Percentiles rank a stretch among this genome's conserved stretches.
These are phyloP conservation scores for Mobula birostris DNA, from an alignment of 2,113 vertebrate species.

Conservation along the genomic window DNA sequence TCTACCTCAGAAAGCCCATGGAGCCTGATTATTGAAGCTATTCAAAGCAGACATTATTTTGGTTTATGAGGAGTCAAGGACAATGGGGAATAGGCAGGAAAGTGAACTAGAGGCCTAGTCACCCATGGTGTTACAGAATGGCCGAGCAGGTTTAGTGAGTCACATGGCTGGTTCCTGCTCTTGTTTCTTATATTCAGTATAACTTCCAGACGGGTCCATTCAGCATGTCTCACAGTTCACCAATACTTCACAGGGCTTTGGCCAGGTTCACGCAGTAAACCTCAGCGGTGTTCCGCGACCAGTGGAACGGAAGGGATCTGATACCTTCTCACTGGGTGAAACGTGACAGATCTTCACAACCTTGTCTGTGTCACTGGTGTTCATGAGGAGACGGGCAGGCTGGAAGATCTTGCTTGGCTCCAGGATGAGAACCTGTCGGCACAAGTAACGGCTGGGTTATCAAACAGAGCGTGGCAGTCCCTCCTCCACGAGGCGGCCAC, in stretches of 20 bases:
- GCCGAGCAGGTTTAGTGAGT: no score
- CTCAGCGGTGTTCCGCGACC: background rate
- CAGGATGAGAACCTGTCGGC: slow-evolving; percentile 69
- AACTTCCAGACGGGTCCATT: background rate
- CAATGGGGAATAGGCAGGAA: no score
- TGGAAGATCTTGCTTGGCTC: slow-evolving; percentile 71
- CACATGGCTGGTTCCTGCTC: no score
- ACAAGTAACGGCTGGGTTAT: background rate
- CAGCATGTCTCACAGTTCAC: background rate
- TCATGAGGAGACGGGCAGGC: slow-evolving; percentile 61
- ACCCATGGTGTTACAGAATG: no score
- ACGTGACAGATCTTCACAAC: slow-evolving; percentile 64
- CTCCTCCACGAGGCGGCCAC: background rate
- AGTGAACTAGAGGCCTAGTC: no score
- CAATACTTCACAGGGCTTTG: background rate
- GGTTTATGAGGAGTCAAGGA: no score
- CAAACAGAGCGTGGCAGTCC: background rate
- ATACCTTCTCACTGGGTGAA: slow-evolving; percentile 58
- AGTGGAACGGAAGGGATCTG: background rate
- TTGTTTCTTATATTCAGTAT: no score
- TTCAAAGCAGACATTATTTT: no score
- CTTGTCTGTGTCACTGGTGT: slow-evolving; percentile 50
- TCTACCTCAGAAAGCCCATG: no score
- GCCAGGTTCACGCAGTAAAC: background rate
- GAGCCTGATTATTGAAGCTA: no score